phyloP scores from a whole-genome alignment of 2,888 invertebrate species.

The Biston betularia region DNA sequence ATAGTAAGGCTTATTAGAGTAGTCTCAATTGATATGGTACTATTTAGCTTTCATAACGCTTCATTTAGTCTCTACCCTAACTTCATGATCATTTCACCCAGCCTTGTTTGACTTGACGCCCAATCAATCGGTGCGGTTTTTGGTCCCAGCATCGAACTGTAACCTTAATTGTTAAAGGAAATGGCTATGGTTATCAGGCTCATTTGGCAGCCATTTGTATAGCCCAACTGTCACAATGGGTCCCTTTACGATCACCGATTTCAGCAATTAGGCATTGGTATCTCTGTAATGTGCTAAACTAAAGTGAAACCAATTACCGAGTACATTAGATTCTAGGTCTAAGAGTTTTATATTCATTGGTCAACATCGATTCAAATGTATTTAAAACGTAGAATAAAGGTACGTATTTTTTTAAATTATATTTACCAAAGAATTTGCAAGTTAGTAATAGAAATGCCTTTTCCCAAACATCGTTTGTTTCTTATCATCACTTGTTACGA shows the following conservation, averaged over 20 bases:
- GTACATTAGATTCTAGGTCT: constrained; percentile 1
- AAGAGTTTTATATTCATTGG: neutral
- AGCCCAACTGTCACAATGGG: constrained; percentile 32
- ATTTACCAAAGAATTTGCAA: too few relatives aligned
- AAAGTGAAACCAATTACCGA: constrained; percentile 15
- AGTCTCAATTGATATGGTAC: neutral
- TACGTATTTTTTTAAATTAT: too few relatives aligned
- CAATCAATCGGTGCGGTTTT: constrained; percentile 34
- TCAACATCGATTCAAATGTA: neutral
- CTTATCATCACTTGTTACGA: too few relatives aligned
- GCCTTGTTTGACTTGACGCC: constrained; percentile 29
- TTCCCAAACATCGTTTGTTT: too few relatives aligned
- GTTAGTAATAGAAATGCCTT: too few relatives aligned
- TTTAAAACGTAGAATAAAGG: neutral
- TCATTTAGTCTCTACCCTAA: constrained; percentile 10
- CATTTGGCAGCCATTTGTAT: constrained; percentile 37
- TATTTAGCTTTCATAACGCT: constrained; percentile 1
- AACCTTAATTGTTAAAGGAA: constrained; percentile 34
- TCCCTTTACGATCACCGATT: constrained; percentile 27
- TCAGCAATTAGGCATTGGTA: constrained; percentile 25
- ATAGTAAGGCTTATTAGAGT: too few relatives aligned
- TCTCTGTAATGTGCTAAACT: constrained; percentile 11
- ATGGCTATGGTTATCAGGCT: constrained; percentile 32
- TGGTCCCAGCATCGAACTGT: constrained; percentile 19
- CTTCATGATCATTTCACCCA: constrained; percentile 18